Conservation (phyloP, 2,888 invertebrate genomes). For the Himalopsyche japonica region DNA sequence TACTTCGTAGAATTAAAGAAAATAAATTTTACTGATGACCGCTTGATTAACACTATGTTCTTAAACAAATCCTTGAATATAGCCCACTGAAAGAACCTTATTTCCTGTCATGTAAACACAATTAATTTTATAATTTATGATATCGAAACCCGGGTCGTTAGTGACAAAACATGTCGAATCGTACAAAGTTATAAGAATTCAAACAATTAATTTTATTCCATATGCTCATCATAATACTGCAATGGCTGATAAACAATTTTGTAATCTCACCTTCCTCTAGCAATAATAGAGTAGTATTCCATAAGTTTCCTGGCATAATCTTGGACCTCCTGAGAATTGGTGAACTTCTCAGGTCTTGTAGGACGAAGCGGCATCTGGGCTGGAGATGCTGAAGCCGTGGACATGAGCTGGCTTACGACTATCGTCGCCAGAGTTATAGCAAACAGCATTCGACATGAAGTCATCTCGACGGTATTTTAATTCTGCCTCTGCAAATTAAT, state of each 20-base stretch:
- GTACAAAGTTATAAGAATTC: no score
- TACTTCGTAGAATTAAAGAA: no score
- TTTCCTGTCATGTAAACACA: no score
- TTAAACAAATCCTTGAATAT: no score
- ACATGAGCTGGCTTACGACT: neutral
- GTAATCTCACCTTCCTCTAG: conserved; percentile 18
- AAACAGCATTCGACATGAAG: neutral
- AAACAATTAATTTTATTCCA: no score
- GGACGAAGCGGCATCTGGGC: conserved; percentile 11
- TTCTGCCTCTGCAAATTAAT: neutral
- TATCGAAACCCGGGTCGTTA: no score
- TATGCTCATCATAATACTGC: no score
- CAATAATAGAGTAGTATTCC: conserved; percentile 26
- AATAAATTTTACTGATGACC: no score
- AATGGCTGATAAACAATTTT: neutral
- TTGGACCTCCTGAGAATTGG: conserved; percentile 14
- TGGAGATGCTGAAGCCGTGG: neutral
- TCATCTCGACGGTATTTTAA: neutral
- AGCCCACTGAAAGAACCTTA: no score
- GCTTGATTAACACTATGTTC: no score
- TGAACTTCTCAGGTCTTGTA: conserved; percentile 27
- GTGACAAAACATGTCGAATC: no score
- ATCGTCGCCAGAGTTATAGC: neutral
- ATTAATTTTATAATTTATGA: no score
- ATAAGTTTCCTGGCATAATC: conserved; percentile 27